Evolutionary conservation across 1,140 invertebrate species (phyloP).

Genomic region (Hylaeus volcanicus): DNA sequence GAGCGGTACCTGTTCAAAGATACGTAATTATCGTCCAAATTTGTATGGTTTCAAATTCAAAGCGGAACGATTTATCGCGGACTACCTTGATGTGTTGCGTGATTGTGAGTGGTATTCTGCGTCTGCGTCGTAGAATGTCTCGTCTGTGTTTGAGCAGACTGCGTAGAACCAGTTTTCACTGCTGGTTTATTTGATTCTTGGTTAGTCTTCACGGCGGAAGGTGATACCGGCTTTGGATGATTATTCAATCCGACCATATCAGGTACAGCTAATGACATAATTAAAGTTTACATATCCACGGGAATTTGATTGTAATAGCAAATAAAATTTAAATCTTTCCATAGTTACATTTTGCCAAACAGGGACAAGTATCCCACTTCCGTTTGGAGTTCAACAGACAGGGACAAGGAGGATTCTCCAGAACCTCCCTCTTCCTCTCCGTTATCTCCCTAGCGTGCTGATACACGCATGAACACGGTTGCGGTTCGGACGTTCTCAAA

Average conservation of each 20-base stretch:
- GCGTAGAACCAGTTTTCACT: conserved; percentile 49
- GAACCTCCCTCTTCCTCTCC: conserved; percentile 66
- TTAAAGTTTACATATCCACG: neutral
- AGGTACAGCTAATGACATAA: conserved; percentile 25
- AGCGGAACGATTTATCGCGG: conserved; percentile 34
- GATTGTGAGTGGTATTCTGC: conserved; percentile 66
- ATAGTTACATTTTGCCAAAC: conserved; percentile 66
- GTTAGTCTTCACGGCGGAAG: conserved; percentile 36
- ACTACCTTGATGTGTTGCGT: conserved; percentile 68
- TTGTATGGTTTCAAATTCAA: no score
- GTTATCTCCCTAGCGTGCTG: conserved; percentile 71
- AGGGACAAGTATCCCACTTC: conserved; percentile 68
- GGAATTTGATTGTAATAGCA: neutral
- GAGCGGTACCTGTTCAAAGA: conserved; percentile 64
- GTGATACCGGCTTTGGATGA: conserved; percentile 54
- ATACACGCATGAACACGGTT: conserved; percentile 72
- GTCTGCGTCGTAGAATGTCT: conserved; percentile 79
- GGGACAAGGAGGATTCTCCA: conserved; percentile 72
- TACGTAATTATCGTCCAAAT: neutral
- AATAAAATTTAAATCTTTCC: neutral
- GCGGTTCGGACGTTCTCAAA: conserved; percentile 41
- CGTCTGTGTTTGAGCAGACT: conserved; percentile 71
- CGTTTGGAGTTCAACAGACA: conserved; percentile 71
- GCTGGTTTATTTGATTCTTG: conserved; percentile 45
- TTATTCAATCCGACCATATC: conserved; percentile 53